These are phyloP conservation scores for Coregonus ussuriensis DNA, from an alignment of 2,797 vertebrate genomes.

Conservation along the genomic window DNA sequence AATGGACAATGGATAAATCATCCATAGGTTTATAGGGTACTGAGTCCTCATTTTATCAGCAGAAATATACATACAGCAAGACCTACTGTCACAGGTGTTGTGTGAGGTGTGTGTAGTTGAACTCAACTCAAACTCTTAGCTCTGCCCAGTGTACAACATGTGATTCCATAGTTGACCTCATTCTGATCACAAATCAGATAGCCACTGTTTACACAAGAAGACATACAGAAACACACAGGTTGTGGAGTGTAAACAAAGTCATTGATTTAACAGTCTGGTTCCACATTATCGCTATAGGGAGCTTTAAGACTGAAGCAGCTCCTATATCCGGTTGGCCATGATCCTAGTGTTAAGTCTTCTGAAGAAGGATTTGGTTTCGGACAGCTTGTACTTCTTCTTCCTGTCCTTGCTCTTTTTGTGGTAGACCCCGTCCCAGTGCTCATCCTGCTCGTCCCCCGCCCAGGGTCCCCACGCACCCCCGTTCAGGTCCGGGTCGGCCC, in stretches of 20 bases:
- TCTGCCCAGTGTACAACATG: background rate
- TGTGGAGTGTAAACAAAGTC: background rate
- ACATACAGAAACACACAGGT: background rate
- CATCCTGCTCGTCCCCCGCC: conserved; percentile 86
- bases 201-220: background rate
- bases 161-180: background rate
- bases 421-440: conserved; percentile 73
- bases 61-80: background rate
- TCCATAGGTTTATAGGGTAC: background rate
- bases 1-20: background rate
- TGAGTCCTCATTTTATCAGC: background rate
- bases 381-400: conserved; percentile 86
- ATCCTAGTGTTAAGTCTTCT: conserved; percentile 90
- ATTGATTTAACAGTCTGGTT: background rate
- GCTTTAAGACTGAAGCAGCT: background rate
- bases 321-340: conserved; percentile 92
- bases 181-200: background rate
- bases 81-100: background rate
- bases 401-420: conserved; percentile 75
- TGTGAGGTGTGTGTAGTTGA: background rate
- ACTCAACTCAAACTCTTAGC: background rate
- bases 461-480: conserved; percentile 95
- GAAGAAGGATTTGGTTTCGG: conserved; percentile 90
- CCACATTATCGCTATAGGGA: too few relatives aligned
- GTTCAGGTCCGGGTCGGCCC: conserved; percentile 89